Percentiles rank a stretch among this genome's conserved stretches.
phyloP scores from a whole-genome alignment of 2,888 invertebrate genomes.

The Panopea generosa region DNA sequence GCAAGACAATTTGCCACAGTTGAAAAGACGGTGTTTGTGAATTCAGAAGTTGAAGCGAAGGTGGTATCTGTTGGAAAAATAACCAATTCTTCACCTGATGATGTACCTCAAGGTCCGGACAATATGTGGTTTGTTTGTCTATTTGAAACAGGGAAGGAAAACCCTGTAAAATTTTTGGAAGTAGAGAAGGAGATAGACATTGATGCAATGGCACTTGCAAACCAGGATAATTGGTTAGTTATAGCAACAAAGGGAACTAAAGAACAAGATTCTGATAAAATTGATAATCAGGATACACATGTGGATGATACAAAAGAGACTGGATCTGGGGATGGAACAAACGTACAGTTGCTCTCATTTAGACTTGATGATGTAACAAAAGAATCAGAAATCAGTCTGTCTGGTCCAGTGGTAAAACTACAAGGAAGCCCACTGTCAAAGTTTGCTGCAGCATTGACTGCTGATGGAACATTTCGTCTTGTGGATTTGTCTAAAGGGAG shows the following conservation, averaged over 20 bases:
- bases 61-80: conserved; percentile 39
- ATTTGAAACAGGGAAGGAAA: conserved; percentile 38
- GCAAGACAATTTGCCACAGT: conserved; percentile 21
- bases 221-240: conserved; percentile 47
- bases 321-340: not conserved
- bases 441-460: conserved; percentile 47
- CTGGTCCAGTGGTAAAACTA: conserved; percentile 39
- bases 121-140: conserved; percentile 47
- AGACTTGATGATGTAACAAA: conserved; percentile 7
- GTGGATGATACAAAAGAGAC: too few relatives aligned
- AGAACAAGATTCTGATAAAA: conserved; percentile 1
- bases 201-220: not conserved
- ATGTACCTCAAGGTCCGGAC: conserved; percentile 39
- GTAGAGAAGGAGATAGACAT: conserved; percentile 22
- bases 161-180: conserved; percentile 28
- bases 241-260: conserved; percentile 7
- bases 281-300: conserved; percentile 6
- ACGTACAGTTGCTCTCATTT: not conserved
- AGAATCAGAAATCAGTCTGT: conserved; percentile 29
- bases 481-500: conserved; percentile 38
- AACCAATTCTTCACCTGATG: conserved; percentile 18
- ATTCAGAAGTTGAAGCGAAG: conserved; percentile 19
- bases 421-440: conserved; percentile 53
- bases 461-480: conserved; percentile 45
- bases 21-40: conserved; percentile 10